Percentiles rank a stretch among this genome's conserved stretches.
phyloP scores from a whole-genome alignment of 1,140 invertebrate species.

The Stegodyphus mimosarum region DNA sequence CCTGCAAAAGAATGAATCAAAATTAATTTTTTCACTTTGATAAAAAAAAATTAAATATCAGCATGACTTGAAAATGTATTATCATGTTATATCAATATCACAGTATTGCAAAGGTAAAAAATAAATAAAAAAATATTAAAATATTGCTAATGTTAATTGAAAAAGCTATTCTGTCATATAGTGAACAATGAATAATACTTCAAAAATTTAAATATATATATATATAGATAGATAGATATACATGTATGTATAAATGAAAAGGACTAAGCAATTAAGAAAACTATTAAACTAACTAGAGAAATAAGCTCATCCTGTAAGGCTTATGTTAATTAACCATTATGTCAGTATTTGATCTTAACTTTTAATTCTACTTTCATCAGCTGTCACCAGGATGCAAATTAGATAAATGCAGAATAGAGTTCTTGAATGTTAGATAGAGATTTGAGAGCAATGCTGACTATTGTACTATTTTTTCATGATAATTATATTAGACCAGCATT shows the following conservation, averaged over 20 bases:
- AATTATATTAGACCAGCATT: no score
- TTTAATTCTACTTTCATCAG: no score
- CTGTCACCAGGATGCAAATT: no score
- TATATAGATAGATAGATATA: neutral
- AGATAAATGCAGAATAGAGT: no score
- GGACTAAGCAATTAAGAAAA: neutral
- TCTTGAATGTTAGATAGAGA: no score
- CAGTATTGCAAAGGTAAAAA: neutral
- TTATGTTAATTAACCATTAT: no score
- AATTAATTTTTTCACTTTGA: neutral
- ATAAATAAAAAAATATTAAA: neutral
- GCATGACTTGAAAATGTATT: no score
- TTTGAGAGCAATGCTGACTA: no score
- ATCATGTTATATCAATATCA: neutral
- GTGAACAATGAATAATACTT: neutral
- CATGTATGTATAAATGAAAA: neutral
- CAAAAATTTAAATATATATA: neutral
- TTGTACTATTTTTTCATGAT: no score
- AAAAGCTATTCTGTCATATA: neutral
- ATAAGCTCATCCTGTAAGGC: neutral
- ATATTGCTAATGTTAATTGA: neutral
- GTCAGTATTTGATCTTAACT: no score
- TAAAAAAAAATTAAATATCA: no score
- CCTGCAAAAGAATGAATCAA: constrained; percentile 66
- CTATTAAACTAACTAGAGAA: neutral